phyloP scores from a whole-genome alignment of 2,888 invertebrate species.

The Fissipunctia ypsillon region DNA sequence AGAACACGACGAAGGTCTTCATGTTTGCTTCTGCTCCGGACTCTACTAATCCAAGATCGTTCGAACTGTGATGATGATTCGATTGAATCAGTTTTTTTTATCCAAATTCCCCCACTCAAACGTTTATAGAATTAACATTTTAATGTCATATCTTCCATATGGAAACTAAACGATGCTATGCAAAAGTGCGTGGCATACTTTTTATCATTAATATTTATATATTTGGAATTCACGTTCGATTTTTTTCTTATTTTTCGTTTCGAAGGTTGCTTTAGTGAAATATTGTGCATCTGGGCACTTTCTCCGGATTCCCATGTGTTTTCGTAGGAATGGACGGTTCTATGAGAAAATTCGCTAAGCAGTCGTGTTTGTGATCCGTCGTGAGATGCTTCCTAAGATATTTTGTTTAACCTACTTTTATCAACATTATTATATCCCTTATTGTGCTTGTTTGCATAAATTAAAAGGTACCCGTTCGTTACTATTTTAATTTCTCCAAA shows the following conservation, averaged over 20 bases:
- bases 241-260: conserved; percentile 66
- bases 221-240: conserved; percentile 76
- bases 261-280: conserved; percentile 71
- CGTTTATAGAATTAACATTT: conserved; percentile 84
- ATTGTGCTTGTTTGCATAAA: not conserved
- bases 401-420: not conserved
- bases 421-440: not conserved
- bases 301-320: conserved; percentile 58
- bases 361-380: conserved; percentile 32
- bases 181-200: conserved; percentile 84
- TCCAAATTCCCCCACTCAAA: conserved; percentile 84
- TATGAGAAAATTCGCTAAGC: conserved; percentile 49
- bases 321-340: conserved; percentile 48
- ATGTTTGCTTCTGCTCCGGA: conserved; percentile 73
- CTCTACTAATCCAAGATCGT: conserved; percentile 79
- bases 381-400: conserved; percentile 31
- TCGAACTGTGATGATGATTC: conserved; percentile 84
- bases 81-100: conserved; percentile 87
- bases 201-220: conserved; percentile 86
- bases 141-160: conserved; percentile 80
- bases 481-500: not conserved
- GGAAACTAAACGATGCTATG: conserved; percentile 82
- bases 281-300: conserved; percentile 58
- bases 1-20: conserved; percentile 82
- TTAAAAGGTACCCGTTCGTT: not conserved